phyloP scores from a whole-genome alignment of 64 coral and sea anemone genomes.

The Stylophora pistillata region DNA sequence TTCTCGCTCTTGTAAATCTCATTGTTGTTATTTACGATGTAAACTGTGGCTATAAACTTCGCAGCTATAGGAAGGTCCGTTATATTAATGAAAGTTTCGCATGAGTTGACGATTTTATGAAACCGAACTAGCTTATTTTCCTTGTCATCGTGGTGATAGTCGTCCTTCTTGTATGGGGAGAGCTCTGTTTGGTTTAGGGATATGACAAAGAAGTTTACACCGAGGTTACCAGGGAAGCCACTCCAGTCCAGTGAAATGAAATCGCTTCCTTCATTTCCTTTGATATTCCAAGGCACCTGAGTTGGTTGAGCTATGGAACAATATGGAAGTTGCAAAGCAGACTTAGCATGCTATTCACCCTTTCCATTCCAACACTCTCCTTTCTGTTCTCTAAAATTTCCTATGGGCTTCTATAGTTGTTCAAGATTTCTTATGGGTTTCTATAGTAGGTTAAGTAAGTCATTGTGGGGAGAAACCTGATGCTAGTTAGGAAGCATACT shows the following conservation, averaged over 20 bases:
- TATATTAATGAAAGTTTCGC: neutral
- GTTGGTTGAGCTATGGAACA: neutral
- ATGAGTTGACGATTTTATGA: neutral
- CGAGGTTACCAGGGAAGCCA: neutral
- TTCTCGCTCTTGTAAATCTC: slow-evolving; percentile 6
- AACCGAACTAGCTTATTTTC: neutral
- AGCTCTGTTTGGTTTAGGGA: neutral
- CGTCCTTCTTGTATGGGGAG: neutral
- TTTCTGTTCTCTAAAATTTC: too few species aligned
- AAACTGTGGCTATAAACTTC: neutral
- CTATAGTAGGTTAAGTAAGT: too few species aligned
- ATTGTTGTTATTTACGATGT: neutral
- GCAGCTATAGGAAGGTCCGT: neutral
- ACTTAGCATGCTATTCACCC: too few species aligned
- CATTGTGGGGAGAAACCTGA: too few species aligned
- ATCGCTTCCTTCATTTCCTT: neutral
- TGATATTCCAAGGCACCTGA: neutral
- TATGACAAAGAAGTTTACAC: neutral
- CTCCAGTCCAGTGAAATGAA: neutral
- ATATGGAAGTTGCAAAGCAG: neutral
- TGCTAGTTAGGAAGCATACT: too few species aligned
- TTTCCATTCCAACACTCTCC: too few species aligned
- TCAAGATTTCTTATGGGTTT: too few species aligned
- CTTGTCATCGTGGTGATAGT: neutral
- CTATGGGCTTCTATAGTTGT: too few species aligned